phyloP scores from a whole-genome alignment of 2,888 invertebrate species.

The Amblyjoppa proteus region DNA sequence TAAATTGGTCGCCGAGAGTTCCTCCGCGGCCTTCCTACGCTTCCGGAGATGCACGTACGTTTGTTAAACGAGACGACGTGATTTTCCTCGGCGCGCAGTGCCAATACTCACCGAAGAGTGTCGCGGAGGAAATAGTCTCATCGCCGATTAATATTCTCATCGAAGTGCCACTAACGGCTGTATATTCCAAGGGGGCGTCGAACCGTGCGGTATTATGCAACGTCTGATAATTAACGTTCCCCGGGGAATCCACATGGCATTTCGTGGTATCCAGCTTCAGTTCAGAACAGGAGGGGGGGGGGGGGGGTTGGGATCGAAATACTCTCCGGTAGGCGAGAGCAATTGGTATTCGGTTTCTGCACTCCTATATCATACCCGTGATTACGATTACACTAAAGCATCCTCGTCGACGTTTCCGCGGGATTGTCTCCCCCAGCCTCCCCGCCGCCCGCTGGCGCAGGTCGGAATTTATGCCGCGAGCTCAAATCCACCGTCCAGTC shows the following conservation, averaged over 20 bases:
- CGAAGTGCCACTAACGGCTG: not conserved
- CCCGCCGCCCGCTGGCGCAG: not conserved
- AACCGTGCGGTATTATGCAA: slow-evolving; percentile 28
- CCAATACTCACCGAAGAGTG: too few relatives aligned
- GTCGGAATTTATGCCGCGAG: slow-evolving; percentile 58
- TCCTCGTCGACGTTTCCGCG: slow-evolving; percentile 59
- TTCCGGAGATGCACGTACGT: slow-evolving; percentile 10
- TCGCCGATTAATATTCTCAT: not conserved
- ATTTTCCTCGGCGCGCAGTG: not conserved
- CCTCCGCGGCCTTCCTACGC: not conserved
- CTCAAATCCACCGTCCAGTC: slow-evolving; percentile 42
- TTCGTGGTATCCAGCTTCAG: slow-evolving; percentile 44
- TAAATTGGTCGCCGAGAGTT: slow-evolving; percentile 18
- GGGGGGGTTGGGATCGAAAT: slow-evolving; percentile 35
- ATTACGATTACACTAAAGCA: slow-evolving; percentile 63
- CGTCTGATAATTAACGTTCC: slow-evolving; percentile 53
- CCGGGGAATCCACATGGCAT: slow-evolving; percentile 33
- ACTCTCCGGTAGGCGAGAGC: slow-evolving; percentile 59
- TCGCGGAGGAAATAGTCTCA: not conserved
- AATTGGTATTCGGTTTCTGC: slow-evolving; percentile 60
- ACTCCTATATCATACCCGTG: slow-evolving; percentile 62
- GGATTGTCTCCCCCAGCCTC: slow-evolving; percentile 20
- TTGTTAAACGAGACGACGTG: slow-evolving; percentile 8
- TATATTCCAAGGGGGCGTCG: slow-evolving; percentile 4
- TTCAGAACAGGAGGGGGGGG: slow-evolving; percentile 58